Percentiles rank a stretch among this genome's conserved stretches.
These are phyloP conservation scores for Griposia aprilina DNA, from an alignment of 2,888 invertebrate genomes.

Conservation along the genomic window DNA sequence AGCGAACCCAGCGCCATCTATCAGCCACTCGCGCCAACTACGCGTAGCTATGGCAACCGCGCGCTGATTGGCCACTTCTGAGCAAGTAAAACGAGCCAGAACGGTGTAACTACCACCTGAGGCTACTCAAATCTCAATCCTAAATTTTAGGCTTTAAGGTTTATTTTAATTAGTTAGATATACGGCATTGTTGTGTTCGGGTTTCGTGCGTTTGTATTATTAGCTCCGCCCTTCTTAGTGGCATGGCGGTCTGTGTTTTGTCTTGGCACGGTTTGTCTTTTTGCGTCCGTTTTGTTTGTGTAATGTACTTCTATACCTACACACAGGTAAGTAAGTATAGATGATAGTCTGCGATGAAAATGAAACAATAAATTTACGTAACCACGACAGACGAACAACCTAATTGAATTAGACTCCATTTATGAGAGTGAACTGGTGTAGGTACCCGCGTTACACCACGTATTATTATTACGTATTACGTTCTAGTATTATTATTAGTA, in stretches of 20 bases:
- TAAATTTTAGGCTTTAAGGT: constrained; percentile 71
- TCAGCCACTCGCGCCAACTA: constrained; percentile 69
- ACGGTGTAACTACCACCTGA: constrained; percentile 74
- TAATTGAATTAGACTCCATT: constrained; percentile 13
- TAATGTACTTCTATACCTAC: constrained; percentile 48
- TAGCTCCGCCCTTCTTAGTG: constrained; percentile 87
- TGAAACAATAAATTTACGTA: constrained; percentile 15
- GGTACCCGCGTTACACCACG: neutral
- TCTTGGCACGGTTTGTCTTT: constrained; percentile 79
- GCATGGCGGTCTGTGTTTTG: constrained; percentile 86
- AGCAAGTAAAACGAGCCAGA: constrained; percentile 66
- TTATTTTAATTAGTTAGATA: constrained; percentile 71
- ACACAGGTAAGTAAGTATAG: constrained; percentile 53
- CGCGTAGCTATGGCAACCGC: constrained; percentile 85
- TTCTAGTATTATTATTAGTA: neutral
- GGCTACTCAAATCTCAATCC: constrained; percentile 77
- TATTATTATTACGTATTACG: too few relatives aligned
- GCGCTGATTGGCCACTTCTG: constrained; percentile 88
- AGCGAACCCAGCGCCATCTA: constrained; percentile 83
- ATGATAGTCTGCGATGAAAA: constrained; percentile 20
- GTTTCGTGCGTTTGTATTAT: constrained; percentile 75
- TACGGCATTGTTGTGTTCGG: constrained; percentile 66
- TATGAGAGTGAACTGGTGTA: neutral
- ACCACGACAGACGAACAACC: constrained; percentile 2
- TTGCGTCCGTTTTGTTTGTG: constrained; percentile 78